Evolutionary conservation across 1,140 invertebrate genomes (phyloP), one percentile per base, ranked within the genome.

Genomic region (Heliothis subflexa): DNA sequence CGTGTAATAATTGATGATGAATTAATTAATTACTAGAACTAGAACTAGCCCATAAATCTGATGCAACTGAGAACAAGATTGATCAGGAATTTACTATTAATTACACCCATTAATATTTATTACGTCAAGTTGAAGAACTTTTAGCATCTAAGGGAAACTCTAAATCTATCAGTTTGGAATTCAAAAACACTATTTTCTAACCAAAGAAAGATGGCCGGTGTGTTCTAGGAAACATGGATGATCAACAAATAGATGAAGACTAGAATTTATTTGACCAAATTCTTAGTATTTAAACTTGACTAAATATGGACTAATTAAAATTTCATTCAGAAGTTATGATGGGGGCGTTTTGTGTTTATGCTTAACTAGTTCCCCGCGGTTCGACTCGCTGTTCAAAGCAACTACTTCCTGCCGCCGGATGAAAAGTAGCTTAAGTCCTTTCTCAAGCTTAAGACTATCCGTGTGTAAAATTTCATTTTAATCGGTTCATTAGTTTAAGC

Each of bases 321-420:
- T 75, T 75, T 64, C 28, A 75, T 75, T 81, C 72, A 73, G 50
- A 74, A 81, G 84, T 83, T 84, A 81, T 70, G 81, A 81, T 64
- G 74, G 68, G 16, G 64, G 70, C 45, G 59, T 52, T 82, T 62
- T 57, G 25, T n/a, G 28, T 70, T 72, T 21, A 47, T 66, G 18
- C 21, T 66, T 66, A 33, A 64, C 12, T 47, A 14, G 12, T 50
- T 54, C 21, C n/a, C n/a, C n/a, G n/a, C n/a, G n/a, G n/a, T n/a
- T n/a, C n/a, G n/a, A 25, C 21, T 25, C 21, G 21, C 21, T 1
- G 0, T 2, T 25, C 0, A 2, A 25, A 25, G 21, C 2, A 25
- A 25, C 33, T 40, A 7, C 9, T 40, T 9, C 33, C 33, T 40
- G 0, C 33, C 5, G 7, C 33, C 0, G 9, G 33, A 7, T 40